phyloP scores from a whole-genome alignment of 2,113 vertebrate species.

The Puma concolor region DNA sequence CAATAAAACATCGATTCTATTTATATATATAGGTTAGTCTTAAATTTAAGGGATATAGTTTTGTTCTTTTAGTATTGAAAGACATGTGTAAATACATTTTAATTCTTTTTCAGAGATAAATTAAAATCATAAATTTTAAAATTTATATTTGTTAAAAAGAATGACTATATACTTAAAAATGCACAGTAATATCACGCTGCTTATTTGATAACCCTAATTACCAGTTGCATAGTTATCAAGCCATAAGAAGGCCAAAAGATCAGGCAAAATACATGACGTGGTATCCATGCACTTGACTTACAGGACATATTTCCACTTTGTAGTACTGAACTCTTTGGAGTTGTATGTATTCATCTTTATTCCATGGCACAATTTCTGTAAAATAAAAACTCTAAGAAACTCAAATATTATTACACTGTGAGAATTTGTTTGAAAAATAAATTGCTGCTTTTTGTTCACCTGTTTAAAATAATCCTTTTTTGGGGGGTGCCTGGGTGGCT shows the following conservation, averaged over 20 bases:
- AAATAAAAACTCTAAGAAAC: slow-evolving; percentile 8
- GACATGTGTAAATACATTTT: neutral
- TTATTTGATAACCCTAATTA: slow-evolving; percentile 4
- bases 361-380: neutral
- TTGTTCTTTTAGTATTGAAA: neutral
- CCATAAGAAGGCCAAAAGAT: neutral
- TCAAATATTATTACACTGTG: neutral
- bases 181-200: neutral
- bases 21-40: neutral
- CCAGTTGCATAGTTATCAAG: neutral
- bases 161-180: neutral
- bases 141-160: neutral
- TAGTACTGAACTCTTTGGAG: neutral
- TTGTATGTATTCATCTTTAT: neutral
- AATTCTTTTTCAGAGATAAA: neutral
- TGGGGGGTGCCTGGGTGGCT: no score
- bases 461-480: neutral
- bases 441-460: neutral
- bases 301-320: neutral
- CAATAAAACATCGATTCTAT: neutral
- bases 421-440: slow-evolving; percentile 3
- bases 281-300: neutral
- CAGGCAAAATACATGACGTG: neutral
- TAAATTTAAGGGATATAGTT: neutral
- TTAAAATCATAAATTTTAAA: neutral